A percentile compares a stretch with the other conserved stretches of the same genome.
phyloP scores from a whole-genome alignment of 2,797 vertebrate genomes.

The Myotis myotis region DNA sequence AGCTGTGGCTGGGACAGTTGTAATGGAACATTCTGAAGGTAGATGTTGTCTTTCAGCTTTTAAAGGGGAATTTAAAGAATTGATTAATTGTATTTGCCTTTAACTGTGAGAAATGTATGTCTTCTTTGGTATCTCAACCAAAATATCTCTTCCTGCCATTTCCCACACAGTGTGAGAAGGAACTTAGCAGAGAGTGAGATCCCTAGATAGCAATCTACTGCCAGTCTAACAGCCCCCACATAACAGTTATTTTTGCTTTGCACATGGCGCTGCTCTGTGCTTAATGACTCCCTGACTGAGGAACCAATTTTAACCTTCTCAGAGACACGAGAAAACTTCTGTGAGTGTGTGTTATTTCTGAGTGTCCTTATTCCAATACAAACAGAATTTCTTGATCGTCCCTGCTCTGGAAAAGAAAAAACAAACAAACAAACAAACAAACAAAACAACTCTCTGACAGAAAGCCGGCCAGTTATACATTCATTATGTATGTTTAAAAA shows the following conservation, averaged over 20 bases:
- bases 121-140: background rate
- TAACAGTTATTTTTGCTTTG: constrained; percentile 50
- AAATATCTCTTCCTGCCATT: constrained; percentile 49
- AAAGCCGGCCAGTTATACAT: background rate
- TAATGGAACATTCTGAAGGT: background rate
- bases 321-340: background rate
- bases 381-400: background rate
- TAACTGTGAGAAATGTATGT: background rate
- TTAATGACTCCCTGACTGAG: constrained; percentile 37
- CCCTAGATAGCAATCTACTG: constrained; percentile 44
- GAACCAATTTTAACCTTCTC: constrained; percentile 8
- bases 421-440: background rate
- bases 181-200: background rate
- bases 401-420: background rate
- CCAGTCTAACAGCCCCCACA: background rate
- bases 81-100: background rate
- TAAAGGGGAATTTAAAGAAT: background rate
- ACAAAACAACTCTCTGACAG: background rate
- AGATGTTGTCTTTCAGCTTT: background rate
- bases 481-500: background rate
- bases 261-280: background rate
- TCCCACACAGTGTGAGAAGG: background rate
- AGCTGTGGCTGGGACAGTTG: background rate
- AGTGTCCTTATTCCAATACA: background rate
- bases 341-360: background rate